Evolutionary conservation across 2,888 invertebrate species (phyloP).

Genomic region (Dusona sp.): DNA sequence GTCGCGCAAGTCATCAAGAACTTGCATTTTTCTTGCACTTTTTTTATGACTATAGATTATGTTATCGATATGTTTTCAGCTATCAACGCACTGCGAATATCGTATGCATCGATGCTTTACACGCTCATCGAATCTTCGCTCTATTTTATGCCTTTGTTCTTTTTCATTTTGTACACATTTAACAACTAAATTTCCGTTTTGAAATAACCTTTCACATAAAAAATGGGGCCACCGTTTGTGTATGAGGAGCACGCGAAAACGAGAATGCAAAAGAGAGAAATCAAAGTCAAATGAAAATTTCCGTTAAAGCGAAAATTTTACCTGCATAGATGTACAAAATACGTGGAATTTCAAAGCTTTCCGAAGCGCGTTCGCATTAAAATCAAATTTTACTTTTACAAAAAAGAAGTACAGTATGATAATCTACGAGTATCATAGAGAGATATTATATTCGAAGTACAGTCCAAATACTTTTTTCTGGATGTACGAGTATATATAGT

Average conservation of each 20-base stretch:
- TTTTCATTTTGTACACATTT: conserved; percentile 12
- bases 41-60: conserved; percentile 38
- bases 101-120: conserved; percentile 2
- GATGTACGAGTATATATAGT: background rate
- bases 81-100: conserved; percentile 44
- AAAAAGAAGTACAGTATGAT: conserved; percentile 18
- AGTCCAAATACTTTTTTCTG: conserved; percentile 33
- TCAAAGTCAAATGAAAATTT: conserved; percentile 18
- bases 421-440: background rate
- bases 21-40: background rate
- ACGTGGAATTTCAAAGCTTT: conserved; percentile 49
- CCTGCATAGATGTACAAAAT: conserved; percentile 31
- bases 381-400: conserved; percentile 56
- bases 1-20: background rate
- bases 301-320: conserved; percentile 42
- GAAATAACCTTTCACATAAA: conserved; percentile 28
- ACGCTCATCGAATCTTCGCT: conserved; percentile 15
- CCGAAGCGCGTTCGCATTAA: conserved; percentile 36
- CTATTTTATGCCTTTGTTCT: conserved; percentile 7
- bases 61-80: conserved; percentile 47
- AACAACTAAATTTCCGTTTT: background rate
- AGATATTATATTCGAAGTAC: conserved; percentile 12
- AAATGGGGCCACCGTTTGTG: conserved; percentile 12
- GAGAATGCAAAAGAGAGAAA: conserved; percentile 12
- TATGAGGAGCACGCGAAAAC: conserved; percentile 5